A percentile compares a stretch with the other conserved stretches of the same genome.
These are phyloP conservation scores for Tetramorium alpestre DNA, from an alignment of 1,140 invertebrate species.

Conservation along the genomic window DNA sequence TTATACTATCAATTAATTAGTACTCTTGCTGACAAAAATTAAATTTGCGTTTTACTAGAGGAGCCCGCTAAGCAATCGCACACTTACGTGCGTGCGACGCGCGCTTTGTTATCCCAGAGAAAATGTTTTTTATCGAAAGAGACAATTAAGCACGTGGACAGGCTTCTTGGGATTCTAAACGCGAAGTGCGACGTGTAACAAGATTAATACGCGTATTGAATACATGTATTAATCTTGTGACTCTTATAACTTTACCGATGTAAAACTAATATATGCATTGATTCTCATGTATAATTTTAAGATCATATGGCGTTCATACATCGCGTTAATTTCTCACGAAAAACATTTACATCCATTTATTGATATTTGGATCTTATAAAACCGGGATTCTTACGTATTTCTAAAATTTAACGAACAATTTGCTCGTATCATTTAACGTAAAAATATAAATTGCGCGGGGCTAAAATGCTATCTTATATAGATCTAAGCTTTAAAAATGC, in stretches of 20 bases:
- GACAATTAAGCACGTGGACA: constrained; percentile 38
- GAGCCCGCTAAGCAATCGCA: constrained; percentile 66
- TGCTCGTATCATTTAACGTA: constrained; percentile 53
- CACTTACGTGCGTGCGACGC: constrained; percentile 39
- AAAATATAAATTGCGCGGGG: constrained; percentile 61
- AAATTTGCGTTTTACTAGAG: constrained; percentile 69
- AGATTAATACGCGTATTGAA: not conserved
- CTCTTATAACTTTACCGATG: not conserved
- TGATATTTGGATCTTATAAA: constrained; percentile 64
- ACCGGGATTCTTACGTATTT: constrained; percentile 54
- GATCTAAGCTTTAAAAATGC: constrained; percentile 71
- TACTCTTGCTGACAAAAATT: constrained; percentile 67
- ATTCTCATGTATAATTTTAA: constrained; percentile 20
- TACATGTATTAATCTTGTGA: not conserved
- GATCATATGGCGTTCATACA: constrained; percentile 13
- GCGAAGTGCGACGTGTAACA: not conserved
- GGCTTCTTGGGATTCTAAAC: constrained; percentile 27
- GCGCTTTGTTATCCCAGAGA: constrained; percentile 35
- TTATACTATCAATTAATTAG: constrained; percentile 71
- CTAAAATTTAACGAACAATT: constrained; percentile 67
- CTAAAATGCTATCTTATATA: constrained; percentile 54
- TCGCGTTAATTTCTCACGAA: constrained; percentile 19
- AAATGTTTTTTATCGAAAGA: constrained; percentile 52
- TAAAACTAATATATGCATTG: constrained; percentile 22
- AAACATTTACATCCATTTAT: constrained; percentile 63